phyloP scores from a whole-genome alignment of 2,888 invertebrate genomes.

The Luperina testacea region DNA sequence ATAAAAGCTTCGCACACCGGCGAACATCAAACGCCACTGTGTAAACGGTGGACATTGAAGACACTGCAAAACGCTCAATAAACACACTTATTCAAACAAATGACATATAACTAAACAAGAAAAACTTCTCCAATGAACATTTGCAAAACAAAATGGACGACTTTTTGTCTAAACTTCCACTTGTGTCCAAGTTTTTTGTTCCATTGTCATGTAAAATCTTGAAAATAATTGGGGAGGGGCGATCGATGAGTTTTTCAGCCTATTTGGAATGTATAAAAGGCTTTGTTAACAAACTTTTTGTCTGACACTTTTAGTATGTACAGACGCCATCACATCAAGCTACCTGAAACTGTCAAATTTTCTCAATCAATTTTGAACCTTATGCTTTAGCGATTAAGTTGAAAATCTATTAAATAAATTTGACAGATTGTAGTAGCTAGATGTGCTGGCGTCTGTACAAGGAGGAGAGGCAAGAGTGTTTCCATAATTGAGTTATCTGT shows the following conservation, averaged over 20 bases:
- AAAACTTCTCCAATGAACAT: conserved; percentile 38
- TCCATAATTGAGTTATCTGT: conserved; percentile 36
- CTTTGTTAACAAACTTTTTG: conserved; percentile 22
- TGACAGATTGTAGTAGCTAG: too few relatives aligned
- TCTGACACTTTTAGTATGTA: conserved; percentile 5
- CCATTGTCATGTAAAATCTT: conserved; percentile 66
- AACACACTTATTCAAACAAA: conserved; percentile 25
- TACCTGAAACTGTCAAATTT: too few relatives aligned
- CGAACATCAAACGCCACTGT: conserved; percentile 2
- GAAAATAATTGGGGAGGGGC: conserved; percentile 55
- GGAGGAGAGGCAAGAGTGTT: conserved; percentile 1
- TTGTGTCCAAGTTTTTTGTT: conserved; percentile 55
- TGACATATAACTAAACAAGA: conserved; percentile 42
- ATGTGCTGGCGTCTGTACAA: not conserved
- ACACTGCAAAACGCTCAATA: conserved; percentile 9
- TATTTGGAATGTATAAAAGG: conserved; percentile 27
- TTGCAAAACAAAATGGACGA: conserved; percentile 36
- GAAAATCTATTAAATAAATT: too few relatives aligned
- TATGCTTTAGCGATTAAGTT: too few relatives aligned
- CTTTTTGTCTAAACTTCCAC: conserved; percentile 43
- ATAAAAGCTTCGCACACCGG: not conserved
- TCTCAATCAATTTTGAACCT: too few relatives aligned
- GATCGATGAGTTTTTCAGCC: conserved; percentile 59
- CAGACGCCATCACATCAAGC: too few relatives aligned
- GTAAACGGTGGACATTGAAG: not conserved